phyloP scores from a whole-genome alignment of 2,113 vertebrate genomes.

The Dasyornis broadbenti region DNA sequence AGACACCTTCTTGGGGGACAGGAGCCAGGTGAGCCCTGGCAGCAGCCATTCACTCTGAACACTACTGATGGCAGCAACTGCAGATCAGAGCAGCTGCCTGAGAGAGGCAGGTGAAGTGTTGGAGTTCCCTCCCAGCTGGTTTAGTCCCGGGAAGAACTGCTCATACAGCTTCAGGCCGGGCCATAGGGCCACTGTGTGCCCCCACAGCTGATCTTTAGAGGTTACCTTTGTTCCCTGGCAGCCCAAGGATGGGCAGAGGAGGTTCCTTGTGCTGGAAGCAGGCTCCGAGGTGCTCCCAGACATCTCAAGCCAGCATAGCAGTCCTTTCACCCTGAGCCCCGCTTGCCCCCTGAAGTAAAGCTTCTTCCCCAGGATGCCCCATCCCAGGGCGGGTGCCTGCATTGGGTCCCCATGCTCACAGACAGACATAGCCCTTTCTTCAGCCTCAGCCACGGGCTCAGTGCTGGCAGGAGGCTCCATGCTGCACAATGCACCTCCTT shows the following conservation, averaged over 20 bases:
- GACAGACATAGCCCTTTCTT: conserved; percentile 34
- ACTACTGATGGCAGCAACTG: neutral
- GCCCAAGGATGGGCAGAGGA: neutral
- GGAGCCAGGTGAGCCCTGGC: neutral
- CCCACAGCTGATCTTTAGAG: neutral
- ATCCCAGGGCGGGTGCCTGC: rapidly evolving
- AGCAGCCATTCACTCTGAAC: neutral
- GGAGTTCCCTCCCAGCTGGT: neutral
- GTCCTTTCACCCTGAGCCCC: neutral
- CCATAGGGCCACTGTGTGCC: rapidly evolving
- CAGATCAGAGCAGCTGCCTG: neutral
- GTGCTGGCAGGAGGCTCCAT: conserved; percentile 6
- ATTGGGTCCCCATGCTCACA: neutral
- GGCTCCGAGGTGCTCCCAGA: neutral
- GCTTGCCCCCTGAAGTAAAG: rapidly evolving
- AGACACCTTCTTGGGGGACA: neutral
- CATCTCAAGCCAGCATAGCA: neutral
- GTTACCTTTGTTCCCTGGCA: neutral
- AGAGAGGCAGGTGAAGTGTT: neutral
- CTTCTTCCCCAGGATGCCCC: neutral
- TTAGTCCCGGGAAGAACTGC: neutral
- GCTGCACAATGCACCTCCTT: conserved; percentile 57
- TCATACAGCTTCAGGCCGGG: rapidly evolving
- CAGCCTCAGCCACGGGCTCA: neutral
- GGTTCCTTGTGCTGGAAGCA: neutral